Evolutionary conservation across 2,888 invertebrate species (phyloP).

Genomic region (Protonemura montana): DNA sequence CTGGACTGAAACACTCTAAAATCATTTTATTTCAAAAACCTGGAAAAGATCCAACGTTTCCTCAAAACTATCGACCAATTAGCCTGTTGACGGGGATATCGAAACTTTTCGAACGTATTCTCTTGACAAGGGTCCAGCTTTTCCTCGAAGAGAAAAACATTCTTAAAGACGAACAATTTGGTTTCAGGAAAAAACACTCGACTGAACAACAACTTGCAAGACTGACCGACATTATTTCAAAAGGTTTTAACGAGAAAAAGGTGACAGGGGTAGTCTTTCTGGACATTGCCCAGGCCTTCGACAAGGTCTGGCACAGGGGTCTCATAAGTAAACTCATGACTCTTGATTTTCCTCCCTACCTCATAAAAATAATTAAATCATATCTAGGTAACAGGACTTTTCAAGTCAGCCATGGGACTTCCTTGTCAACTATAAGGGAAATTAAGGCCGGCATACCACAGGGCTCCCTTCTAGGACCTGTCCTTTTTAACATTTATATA

Average conservation of each 20-base stretch:
- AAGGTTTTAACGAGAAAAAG: not conserved
- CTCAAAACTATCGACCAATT: constrained; percentile 51
- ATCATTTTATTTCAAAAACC: constrained; percentile 52
- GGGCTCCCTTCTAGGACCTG: constrained; percentile 37
- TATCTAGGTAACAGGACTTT: constrained; percentile 16
- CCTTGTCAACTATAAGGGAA: not conserved
- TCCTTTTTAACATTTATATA: constrained; percentile 30
- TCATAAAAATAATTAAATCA: constrained; percentile 13
- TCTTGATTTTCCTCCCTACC: not conserved
- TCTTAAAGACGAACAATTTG: not conserved
- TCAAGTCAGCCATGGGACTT: not conserved
- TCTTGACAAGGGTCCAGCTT: not conserved
- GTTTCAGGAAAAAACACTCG: constrained; percentile 20
- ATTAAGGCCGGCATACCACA: constrained; percentile 29
- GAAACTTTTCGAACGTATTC: not conserved
- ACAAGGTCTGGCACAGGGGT: not conserved
- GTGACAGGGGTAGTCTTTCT: constrained; percentile 27
- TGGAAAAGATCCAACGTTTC: constrained; percentile 49
- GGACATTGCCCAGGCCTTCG: constrained; percentile 39
- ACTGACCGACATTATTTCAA: not conserved
- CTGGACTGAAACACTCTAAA: constrained; percentile 51
- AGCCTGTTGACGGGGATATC: constrained; percentile 49
- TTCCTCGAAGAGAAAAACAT: not conserved
- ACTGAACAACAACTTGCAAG: constrained; percentile 17
- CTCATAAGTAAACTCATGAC: constrained; percentile 20